A percentile compares a stretch with the other conserved stretches of the same genome.
These are phyloP conservation scores for Dasysyrphus tricinctus DNA, from an alignment of 2,888 invertebrate genomes.

Conservation along the genomic window DNA sequence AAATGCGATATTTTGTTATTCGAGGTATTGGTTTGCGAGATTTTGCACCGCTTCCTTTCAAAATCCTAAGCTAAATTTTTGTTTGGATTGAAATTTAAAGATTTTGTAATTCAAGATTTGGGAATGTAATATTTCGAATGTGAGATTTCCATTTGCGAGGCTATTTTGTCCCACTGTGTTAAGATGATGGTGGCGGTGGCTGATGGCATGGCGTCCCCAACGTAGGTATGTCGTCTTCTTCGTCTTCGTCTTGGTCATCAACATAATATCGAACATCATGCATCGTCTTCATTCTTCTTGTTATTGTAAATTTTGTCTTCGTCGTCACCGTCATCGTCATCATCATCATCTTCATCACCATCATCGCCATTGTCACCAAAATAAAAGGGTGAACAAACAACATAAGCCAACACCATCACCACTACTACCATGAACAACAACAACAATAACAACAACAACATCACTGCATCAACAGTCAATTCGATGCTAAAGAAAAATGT, in stretches of 20 bases:
- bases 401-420: background rate
- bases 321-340: constrained; percentile 46
- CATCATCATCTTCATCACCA: constrained; percentile 42
- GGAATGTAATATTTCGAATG: too few relatives aligned
- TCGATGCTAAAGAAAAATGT: constrained; percentile 66
- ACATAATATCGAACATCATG: constrained; percentile 24
- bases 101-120: too few relatives aligned
- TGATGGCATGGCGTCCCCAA: background rate
- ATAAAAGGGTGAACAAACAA: constrained; percentile 37
- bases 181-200: background rate
- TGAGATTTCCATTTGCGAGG: too few relatives aligned
- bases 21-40: too few relatives aligned
- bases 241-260: constrained; percentile 26
- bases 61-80: too few relatives aligned
- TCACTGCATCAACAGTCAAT: constrained; percentile 36
- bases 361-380: constrained; percentile 63
- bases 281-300: constrained; percentile 32
- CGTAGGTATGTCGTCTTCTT: constrained; percentile 22
- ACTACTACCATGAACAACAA: constrained; percentile 25
- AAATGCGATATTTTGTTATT: too few relatives aligned
- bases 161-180: background rate
- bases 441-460: constrained; percentile 32
- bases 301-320: constrained; percentile 18
- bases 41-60: too few relatives aligned
- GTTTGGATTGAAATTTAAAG: too few relatives aligned